A percentile compares a stretch with the other conserved stretches of the same genome.
Conservation (phyloP, 2,888 invertebrate species). For the Adelognathus sp. region DNA sequence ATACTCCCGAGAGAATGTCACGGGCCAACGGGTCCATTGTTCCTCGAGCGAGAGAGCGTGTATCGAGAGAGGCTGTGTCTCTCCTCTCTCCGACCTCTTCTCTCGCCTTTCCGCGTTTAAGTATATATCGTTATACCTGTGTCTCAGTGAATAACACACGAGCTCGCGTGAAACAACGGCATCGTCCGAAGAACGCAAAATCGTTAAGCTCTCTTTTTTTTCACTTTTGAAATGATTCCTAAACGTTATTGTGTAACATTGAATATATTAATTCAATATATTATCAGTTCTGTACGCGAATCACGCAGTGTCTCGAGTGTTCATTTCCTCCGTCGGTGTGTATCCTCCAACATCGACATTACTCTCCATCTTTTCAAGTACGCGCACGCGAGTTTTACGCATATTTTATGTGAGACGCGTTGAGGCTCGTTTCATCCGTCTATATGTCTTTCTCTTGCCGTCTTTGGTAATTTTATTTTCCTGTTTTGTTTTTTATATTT, state of each 20-base stretch:
- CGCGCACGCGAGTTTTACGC: constrained; percentile 34
- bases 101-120: constrained; percentile 27
- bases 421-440: constrained; percentile 23
- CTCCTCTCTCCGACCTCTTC: constrained; percentile 34
- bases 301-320: constrained; percentile 5
- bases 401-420: constrained; percentile 48
- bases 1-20: constrained; percentile 64
- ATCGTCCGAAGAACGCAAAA: too few relatives aligned
- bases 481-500: not conserved
- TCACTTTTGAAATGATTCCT: too few relatives aligned
- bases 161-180: too few relatives aligned
- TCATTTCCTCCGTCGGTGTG: constrained; percentile 13
- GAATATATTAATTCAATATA: not conserved
- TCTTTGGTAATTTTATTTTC: not conserved
- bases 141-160: constrained; percentile 26
- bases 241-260: too few relatives aligned
- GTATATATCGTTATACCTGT: too few relatives aligned
- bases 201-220: too few relatives aligned
- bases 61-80: constrained; percentile 44
- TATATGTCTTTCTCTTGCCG: constrained; percentile 23
- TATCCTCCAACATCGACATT: constrained; percentile 27
- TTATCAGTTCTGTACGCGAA: constrained; percentile 1
- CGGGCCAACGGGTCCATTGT: constrained; percentile 73
- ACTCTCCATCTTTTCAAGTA: constrained; percentile 5
- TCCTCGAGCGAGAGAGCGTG: constrained; percentile 60